Evolutionary conservation across 1,140 invertebrate genomes (phyloP), one percentile per base, ranked within the genome.

Genomic region (Brachionus plicatilis): DNA sequence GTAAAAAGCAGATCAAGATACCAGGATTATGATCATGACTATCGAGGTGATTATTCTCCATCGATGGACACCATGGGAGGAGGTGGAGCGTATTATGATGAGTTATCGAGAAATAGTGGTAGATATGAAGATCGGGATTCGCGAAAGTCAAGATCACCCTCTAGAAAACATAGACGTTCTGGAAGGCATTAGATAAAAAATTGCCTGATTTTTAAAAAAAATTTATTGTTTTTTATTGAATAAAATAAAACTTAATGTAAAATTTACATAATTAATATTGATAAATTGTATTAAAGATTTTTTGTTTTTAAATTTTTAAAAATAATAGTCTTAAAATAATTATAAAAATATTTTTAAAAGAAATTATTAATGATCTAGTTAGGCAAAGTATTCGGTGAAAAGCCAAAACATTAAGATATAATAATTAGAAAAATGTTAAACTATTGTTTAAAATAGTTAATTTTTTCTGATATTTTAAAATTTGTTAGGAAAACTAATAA

Each of bases 31-130:
- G 72, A 76, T 9, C 14, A 76, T 76, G 45, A 76, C 43, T 53
- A 76, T 50, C 43, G 72, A 50, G 72, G 47, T 12, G 70, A 75
- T 50, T 76, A 76, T 47, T 76, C 72, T 5, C 72, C 72, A 11
- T 76, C 72, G 11, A 76, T 76, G 72, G 72, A 76, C 43, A 76
- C 72, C 2, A 76, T 76, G 72, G 72, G 72, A 76, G 72, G 72
- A n/a, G 72, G 72, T 76, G 72, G 72, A 14, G 72, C 45, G 3
- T 76, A 76, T 50, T 76, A 76, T 37, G 45, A 76, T 47, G 72
- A 76, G 14, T 29, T 76, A 11, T 47, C 41, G 12, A 27, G 72
- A 50, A 76, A 76, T 76, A 76, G 72, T 50, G 72, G 72, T 76
- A 47, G 43, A 76, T 76, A 76, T 29, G 70, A 76, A 76, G 72